Base-by-base conservation (phyloP, 1,140 invertebrate genomes). In the Diorhabda carinulata region DNA sequence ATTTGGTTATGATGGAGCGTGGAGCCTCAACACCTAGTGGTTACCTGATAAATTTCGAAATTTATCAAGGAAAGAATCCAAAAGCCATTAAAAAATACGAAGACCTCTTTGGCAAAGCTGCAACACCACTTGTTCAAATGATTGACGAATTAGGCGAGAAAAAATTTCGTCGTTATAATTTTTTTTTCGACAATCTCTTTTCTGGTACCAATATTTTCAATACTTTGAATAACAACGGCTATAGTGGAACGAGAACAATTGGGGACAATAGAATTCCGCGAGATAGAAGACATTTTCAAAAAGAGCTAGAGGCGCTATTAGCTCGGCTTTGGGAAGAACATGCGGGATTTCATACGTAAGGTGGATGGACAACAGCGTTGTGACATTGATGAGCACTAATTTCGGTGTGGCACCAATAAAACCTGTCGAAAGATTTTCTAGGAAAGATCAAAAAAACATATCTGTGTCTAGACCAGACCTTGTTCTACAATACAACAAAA, bases 351-450 rank as follows among this genome's bases (percentile, higher is more conserved):
- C 70, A 43, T 56, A 76, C n/a, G 71, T 72, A n/a, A 59, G 70
- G 42, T 72, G 72, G 66, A 66, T 61, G n/a, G 72, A 72, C 10
- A 73, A 71, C 56, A 60, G 42, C 5, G 64, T 74, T 40, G 74
- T 72, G 57, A 76, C 74, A 3, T 70, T 77, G 71, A 75, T 64
- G 3, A 67, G 7, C 42, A 73, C 76, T 56, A 73, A 63, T 60
- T 71, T 72, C 56, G 68, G 62, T 43, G 64, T 75, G 40, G 7
- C 10, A 41, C 70, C 70, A 25, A 59, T 60, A 25, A 57, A 45
- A 70, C 64, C 58, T 4, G 67, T 77, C n/a, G 73, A 78, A 60
- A 63, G 73, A n/a, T 76, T 59, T 73, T 70, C 69, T 65, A 66
- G 43, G 63, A 61, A 64, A 64, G 57, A 66, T 57, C 25, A 65